Percentiles rank a stretch among this genome's conserved stretches.
Evolutionary conservation across 2,113 vertebrate species (phyloP).

Genomic region (Odobenus rosmarus): DNA sequence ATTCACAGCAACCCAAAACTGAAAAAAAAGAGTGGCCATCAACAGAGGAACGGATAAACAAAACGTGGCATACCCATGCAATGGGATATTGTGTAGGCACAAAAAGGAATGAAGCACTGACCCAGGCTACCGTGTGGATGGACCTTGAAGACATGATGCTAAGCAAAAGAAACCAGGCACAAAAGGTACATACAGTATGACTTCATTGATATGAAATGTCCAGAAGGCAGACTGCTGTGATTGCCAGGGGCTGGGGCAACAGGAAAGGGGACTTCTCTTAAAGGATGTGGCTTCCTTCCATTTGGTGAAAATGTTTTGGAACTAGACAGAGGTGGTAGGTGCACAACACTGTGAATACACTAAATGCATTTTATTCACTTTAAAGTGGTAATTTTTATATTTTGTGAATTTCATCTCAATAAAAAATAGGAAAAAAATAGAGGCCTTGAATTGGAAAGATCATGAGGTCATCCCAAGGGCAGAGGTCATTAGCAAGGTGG

Average conservation of each 20-base stretch:
- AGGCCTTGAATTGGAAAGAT: neutral
- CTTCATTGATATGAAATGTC: rapidly evolving
- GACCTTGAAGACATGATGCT: rapidly evolving
- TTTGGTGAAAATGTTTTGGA: neutral
- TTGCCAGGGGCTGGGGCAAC: rapidly evolving
- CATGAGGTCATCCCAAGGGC: rapidly evolving
- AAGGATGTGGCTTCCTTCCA: rapidly evolving
- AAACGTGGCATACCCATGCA: rapidly evolving
- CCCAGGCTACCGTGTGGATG: rapidly evolving
- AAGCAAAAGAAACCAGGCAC: neutral
- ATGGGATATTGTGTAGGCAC: rapidly evolving
- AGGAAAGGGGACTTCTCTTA: neutral
- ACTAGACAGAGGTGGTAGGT: rapidly evolving
- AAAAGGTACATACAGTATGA: rapidly evolving
- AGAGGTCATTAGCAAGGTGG: neutral
- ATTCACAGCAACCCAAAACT: rapidly evolving
- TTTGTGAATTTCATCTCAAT: neutral
- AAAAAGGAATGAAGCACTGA: rapidly evolving
- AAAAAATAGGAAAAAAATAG: no score
- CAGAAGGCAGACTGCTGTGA: neutral
- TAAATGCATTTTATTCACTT: neutral
- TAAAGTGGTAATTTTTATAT: neutral
- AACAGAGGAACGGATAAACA: rapidly evolving
- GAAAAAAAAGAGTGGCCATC: no score
- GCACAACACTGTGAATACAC: rapidly evolving